phyloP scores from a whole-genome alignment of 2,113 vertebrate genomes.

The Elachura formosa region DNA sequence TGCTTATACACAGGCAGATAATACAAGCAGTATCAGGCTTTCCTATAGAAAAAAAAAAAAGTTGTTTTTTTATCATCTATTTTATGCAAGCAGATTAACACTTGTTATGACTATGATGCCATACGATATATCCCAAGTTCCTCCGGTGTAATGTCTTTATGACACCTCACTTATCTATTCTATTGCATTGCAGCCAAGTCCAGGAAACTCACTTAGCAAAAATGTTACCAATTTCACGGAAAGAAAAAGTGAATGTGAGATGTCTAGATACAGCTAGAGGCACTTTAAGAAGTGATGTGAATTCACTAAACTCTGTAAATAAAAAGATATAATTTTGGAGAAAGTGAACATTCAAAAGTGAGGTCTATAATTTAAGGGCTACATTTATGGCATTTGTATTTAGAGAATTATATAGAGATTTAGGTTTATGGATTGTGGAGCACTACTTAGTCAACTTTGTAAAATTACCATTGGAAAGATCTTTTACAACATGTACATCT shows the following conservation, averaged over 20 bases:
- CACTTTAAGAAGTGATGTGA: neutral
- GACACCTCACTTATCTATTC: neutral
- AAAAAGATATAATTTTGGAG: neutral
- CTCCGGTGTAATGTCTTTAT: neutral
- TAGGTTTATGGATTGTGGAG: neutral
- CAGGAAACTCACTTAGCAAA: neutral
- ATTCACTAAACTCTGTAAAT: neutral
- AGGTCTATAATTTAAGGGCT: neutral
- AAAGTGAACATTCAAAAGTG: neutral
- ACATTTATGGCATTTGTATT: neutral
- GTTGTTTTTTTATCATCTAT: neutral
- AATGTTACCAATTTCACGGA: neutral
- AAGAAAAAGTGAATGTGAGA: neutral
- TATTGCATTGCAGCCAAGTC: neutral
- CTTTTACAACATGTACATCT: neutral
- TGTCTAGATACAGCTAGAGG: neutral
- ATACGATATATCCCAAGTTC: neutral
- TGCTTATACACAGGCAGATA: neutral
- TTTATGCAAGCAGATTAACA: neutral
- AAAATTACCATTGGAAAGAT: neutral
- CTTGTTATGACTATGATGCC: neutral
- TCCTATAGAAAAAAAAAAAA: neutral
- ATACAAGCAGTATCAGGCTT: neutral
- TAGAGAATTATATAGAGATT: neutral
- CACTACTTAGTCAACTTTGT: neutral